phyloP scores from a whole-genome alignment of 1,140 invertebrate genomes.

The Lordiphosa collinella region DNA sequence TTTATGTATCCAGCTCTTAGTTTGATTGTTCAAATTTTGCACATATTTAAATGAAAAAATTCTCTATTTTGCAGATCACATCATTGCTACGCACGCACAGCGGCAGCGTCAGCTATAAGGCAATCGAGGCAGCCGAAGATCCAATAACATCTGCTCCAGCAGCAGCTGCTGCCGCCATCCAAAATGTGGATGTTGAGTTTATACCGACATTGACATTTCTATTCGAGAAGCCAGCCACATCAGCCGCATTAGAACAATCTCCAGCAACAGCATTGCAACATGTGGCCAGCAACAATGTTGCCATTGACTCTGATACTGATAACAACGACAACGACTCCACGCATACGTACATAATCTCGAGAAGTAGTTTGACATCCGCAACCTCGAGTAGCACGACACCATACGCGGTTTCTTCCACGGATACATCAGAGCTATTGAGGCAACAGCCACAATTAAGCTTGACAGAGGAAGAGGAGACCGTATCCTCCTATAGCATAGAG shows the following conservation, averaged over 20 bases:
- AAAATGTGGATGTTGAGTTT: constrained; percentile 61
- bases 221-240: constrained; percentile 26
- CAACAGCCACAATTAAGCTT: constrained; percentile 60
- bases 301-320: constrained; percentile 35
- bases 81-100: constrained; percentile 62
- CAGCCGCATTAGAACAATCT: constrained; percentile 8
- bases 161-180: constrained; percentile 6
- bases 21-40: no score
- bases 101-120: constrained; percentile 58
- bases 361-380: constrained; percentile 45
- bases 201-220: constrained; percentile 68
- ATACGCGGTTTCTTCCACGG: constrained; percentile 58
- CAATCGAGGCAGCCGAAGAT: constrained; percentile 44
- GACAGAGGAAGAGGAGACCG: constrained; percentile 55
- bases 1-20: no score
- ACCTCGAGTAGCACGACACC: constrained; percentile 49
- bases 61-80: constrained; percentile 56
- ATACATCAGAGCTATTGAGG: constrained; percentile 60
- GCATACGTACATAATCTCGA: constrained; percentile 66
- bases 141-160: constrained; percentile 6
- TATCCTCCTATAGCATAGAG: constrained; percentile 63
- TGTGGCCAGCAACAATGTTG: constrained; percentile 9
- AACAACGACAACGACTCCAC: constrained; percentile 36
- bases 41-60: neutral
- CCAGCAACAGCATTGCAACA: constrained; percentile 5